Base-by-base conservation (phyloP, 1,140 invertebrate species). In the Magallana ariakensis region DNA sequence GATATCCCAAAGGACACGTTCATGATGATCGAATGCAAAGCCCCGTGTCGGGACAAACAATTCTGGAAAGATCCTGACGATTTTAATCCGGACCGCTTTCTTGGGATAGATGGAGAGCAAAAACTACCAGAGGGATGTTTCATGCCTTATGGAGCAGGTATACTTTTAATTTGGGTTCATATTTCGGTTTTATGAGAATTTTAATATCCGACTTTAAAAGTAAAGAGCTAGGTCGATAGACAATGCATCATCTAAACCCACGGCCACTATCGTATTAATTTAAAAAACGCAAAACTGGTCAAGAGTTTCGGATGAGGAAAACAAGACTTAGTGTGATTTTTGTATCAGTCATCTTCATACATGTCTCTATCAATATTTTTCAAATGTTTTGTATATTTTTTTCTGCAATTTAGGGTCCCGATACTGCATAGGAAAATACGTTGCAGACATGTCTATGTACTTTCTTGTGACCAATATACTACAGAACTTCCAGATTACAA, bases 21-120 rank as follows among this genome's bases (percentile, higher is more conserved):
- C 22, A 75, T 75, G 9, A 75, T 75, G 66, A 75, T 75, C 22
- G 66, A 75, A 19, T 75, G 66, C 13, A 75, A 22, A 75, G 66
- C 66, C 1, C 66, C 66, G 1, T 75, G 66, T 9, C 22, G 33
- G 15, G 11, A 75, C 33, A 11, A 11, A 75, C 26, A 75, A 8
- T 75, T 75, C 15, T 75, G 66, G 66, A 26, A 75, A 26, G 22
- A 75, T 13, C 66, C 66, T 13, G 10, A 75, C 8, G 1, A 26
- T 11, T 75, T 75, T 26, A 75, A 33, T 10, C 66, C 66, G 13
- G 66, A 75, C 19, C 66, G 66, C 22, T 75, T 75, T 75, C 22
- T 75, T 22, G 66, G 33, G 22, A 7, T 33, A 6, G 33, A 75
- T 75, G 66, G 19, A 8, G 13, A 9, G 22, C 66, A 75, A 26